phyloP scores from a whole-genome alignment of 2,113 vertebrate genomes.

The Isichthys henryi region DNA sequence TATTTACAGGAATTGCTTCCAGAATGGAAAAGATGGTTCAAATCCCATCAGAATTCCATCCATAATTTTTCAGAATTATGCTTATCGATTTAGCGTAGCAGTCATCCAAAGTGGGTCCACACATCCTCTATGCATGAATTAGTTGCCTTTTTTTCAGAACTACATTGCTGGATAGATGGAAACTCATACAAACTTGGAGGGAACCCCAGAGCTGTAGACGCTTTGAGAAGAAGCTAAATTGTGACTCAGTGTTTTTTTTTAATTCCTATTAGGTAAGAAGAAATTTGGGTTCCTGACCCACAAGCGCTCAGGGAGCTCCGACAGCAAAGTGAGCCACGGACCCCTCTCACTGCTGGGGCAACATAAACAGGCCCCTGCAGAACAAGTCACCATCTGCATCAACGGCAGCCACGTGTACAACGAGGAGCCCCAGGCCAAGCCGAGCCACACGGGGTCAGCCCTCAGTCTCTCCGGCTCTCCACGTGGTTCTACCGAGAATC shows the following conservation, averaged over 20 bases:
- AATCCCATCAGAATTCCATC: background rate
- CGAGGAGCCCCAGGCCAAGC: slow-evolving; percentile 58
- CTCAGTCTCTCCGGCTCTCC: slow-evolving; percentile 57
- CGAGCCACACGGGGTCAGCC: slow-evolving; percentile 43
- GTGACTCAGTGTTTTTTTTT: background rate
- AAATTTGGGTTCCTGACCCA: slow-evolving; percentile 65
- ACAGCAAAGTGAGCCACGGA: slow-evolving; percentile 62
- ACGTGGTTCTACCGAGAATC: slow-evolving; percentile 57
- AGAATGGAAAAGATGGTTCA: background rate
- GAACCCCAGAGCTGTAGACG: background rate
- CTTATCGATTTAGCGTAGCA: background rate
- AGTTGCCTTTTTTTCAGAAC: background rate
- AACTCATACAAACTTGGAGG: background rate
- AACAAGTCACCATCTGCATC: slow-evolving; percentile 80
- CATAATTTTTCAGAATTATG: background rate
- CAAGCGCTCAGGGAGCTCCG: slow-evolving; percentile 69
- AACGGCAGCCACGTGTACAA: slow-evolving; percentile 81
- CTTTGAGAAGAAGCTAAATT: background rate
- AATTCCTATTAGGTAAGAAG: slow-evolving; percentile 56
- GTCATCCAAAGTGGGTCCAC: background rate
- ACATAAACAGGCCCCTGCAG: slow-evolving; percentile 54
- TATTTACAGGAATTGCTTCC: background rate
- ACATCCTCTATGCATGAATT: background rate
- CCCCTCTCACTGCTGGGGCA: slow-evolving; percentile 55
- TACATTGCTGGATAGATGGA: background rate